These are phyloP conservation scores for Maccullochella peelii DNA, from an alignment of 2,113 vertebrate species.

Conservation along the genomic window DNA sequence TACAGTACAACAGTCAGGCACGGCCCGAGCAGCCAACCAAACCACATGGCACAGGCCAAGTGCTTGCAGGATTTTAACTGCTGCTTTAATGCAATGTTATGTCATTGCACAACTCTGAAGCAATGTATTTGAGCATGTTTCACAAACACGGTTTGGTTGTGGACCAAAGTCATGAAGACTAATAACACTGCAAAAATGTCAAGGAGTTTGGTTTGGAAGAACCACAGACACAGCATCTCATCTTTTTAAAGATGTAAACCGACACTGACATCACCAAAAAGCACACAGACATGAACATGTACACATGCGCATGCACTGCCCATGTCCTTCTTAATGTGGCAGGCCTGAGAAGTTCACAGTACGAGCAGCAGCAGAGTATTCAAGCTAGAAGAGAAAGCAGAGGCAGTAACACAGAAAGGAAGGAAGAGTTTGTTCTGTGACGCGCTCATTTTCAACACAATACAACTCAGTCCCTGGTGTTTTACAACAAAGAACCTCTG, in stretches of 20 bases:
- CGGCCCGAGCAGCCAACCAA: neutral
- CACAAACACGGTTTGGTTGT: neutral
- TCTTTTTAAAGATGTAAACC: neutral
- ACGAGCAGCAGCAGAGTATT: slow-evolving; percentile 2
- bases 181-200: neutral
- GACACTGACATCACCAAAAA: neutral
- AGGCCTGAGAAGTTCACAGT: neutral
- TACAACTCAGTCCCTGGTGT: slow-evolving; percentile 49
- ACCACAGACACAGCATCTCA: neutral
- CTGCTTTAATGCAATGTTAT: slow-evolving; percentile 37
- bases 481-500: slow-evolving; percentile 58
- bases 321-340: slow-evolving; percentile 1
- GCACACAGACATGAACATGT: neutral
- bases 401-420: slow-evolving; percentile 60
- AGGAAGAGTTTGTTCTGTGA: slow-evolving; percentile 67
- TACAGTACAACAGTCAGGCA: slow-evolving; percentile 36
- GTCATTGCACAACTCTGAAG: slow-evolving; percentile 13
- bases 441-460: slow-evolving; percentile 60
- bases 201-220: neutral
- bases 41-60: slow-evolving; percentile 29
- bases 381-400: slow-evolving; percentile 28
- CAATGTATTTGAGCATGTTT: slow-evolving; percentile 1
- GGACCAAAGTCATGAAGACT: neutral
- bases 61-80: slow-evolving; percentile 31
- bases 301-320: neutral